These are phyloP conservation scores for Anolis sagrei DNA, from an alignment of 2,113 vertebrate genomes.

Conservation along the genomic window DNA sequence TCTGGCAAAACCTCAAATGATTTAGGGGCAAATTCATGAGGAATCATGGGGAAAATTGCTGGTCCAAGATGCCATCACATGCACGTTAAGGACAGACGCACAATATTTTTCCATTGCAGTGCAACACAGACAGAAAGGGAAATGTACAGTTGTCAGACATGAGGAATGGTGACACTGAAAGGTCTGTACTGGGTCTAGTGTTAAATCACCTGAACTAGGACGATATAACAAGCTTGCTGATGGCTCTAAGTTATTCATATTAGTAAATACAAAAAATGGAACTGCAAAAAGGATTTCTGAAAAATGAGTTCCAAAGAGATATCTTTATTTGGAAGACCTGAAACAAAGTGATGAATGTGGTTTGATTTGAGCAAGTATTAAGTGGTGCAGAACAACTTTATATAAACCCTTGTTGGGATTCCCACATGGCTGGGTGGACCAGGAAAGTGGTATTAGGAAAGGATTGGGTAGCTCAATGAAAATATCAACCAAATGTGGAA, in stretches of 20 bases:
- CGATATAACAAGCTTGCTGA: neutral
- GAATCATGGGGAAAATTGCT: too few species aligned
- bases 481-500: neutral
- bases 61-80: too few species aligned
- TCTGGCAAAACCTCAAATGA: conserved; percentile 32
- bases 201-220: neutral
- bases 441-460: neutral
- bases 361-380: neutral
- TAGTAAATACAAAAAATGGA: neutral
- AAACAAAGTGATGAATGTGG: neutral
- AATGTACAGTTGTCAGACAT: neutral
- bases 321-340: neutral
- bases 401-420: neutral
- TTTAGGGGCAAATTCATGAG: neutral
- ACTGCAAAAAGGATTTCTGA: neutral
- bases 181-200: neutral
- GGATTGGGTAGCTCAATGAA: neutral
- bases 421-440: neutral
- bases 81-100: too few species aligned
- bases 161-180: too few species aligned
- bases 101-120: too few species aligned
- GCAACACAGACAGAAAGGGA: too few species aligned
- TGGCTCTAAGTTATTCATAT: neutral
- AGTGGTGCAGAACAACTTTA: neutral
- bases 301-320: neutral